Conservation (phyloP, 2,797 vertebrate species). For the Spatula versicolor region DNA sequence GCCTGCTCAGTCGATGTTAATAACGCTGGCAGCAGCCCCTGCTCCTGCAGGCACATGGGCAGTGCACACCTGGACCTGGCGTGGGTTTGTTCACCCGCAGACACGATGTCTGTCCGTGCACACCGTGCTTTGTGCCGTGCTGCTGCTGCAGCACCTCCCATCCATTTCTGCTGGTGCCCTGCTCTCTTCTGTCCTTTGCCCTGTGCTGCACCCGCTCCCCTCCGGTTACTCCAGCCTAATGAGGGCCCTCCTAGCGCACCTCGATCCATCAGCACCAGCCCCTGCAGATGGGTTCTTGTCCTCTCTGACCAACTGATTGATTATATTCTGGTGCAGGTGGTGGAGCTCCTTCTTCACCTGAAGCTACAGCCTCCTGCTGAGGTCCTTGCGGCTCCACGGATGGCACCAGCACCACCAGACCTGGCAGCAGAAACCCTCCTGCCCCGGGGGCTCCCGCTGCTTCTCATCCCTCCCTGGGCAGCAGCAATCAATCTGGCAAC, state of each 20-base stretch:
- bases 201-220: fast-evolving
- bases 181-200: background rate
- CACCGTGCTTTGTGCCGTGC: fast-evolving
- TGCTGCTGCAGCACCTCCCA: background rate
- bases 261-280: background rate
- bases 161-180: background rate
- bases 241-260: background rate
- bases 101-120: background rate
- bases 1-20: background rate
- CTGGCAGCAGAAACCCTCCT: background rate
- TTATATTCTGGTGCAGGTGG: background rate
- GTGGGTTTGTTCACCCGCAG: too few species aligned
- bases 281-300: background rate
- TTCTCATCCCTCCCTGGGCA: conserved; percentile 7
- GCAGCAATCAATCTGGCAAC: background rate
- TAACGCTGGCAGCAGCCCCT: fast-evolving
- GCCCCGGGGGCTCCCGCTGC: background rate
- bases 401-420: fast-evolving
- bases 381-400: background rate
- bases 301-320: conserved; percentile 8
- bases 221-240: background rate
- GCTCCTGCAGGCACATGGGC: fast-evolving
- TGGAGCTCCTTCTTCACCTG: background rate
- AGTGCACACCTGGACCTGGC: fast-evolving
- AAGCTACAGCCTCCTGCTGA: fast-evolving